Evolutionary conservation across 2,113 vertebrate species (phyloP).

Genomic region (Alethe castanea): DNA sequence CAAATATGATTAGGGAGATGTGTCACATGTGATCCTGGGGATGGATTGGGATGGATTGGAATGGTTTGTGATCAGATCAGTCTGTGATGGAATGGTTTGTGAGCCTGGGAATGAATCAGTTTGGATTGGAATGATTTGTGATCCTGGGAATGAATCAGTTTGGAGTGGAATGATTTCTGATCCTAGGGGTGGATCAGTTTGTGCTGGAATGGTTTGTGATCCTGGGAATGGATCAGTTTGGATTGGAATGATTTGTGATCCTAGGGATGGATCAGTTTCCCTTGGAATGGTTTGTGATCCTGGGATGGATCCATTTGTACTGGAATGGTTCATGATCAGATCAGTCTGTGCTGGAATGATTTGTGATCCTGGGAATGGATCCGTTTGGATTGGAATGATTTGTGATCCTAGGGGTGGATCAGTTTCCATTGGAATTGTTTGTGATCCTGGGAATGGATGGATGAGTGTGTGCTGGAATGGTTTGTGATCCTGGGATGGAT

Average conservation of each 20-base stretch:
- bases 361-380: background rate
- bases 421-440: background rate
- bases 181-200: background rate
- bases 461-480: too few species aligned
- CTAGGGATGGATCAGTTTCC: too few species aligned
- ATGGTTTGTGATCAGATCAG: background rate
- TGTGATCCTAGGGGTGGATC: background rate
- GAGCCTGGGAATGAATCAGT: background rate
- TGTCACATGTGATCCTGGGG: background rate
- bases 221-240: too few species aligned
- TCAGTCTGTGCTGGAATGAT: rapidly evolving
- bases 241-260: background rate
- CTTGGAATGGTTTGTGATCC: background rate
- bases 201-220: background rate
- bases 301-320: background rate
- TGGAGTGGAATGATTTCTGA: too few species aligned
- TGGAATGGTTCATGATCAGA: background rate
- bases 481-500: background rate
- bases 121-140: background rate
- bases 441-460: background rate
- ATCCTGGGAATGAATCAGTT: background rate
- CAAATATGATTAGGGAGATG: background rate
- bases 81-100: background rate
- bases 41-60: background rate
- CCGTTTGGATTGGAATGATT: too few species aligned